These are phyloP conservation scores for Lagopus leucura DNA, from an alignment of 2,113 vertebrate genomes.

Conservation along the genomic window DNA sequence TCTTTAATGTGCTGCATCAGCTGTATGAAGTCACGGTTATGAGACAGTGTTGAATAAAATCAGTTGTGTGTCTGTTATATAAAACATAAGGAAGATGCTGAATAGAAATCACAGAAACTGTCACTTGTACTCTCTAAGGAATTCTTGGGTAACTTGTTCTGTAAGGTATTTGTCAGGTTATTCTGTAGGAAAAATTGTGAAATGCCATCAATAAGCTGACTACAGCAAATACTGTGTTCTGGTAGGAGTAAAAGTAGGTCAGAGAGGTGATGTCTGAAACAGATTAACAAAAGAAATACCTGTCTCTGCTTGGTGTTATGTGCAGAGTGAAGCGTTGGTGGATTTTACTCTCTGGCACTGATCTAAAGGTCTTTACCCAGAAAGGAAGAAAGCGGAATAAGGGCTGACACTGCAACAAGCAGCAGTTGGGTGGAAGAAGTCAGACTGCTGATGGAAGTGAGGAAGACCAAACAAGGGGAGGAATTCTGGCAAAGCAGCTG, in stretches of 20 bases:
- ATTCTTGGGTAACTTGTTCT: not conserved
- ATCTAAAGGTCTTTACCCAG: not conserved
- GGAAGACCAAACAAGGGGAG: not conserved
- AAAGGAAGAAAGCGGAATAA: not conserved
- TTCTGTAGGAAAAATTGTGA: not conserved
- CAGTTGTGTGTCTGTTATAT: not conserved
- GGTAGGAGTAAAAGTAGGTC: not conserved
- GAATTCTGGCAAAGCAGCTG: not conserved
- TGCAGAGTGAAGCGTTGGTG: not conserved
- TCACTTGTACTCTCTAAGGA: not conserved
- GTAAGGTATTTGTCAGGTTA: not conserved
- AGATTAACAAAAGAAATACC: not conserved
- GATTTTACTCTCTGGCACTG: not conserved
- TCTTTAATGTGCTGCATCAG: not conserved
- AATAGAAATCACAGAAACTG: not conserved
- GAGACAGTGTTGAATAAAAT: not conserved
- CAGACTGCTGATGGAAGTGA: not conserved
- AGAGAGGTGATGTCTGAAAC: conserved; percentile 28
- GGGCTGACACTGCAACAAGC: not conserved
- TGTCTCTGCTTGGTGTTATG: not conserved
- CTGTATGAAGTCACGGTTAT: not conserved
- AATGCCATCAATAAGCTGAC: not conserved
- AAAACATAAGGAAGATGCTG: not conserved
- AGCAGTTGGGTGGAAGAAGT: not conserved
- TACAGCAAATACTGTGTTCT: not conserved